Conservation (phyloP, 2,113 vertebrate genomes). For the Dromiciops gliroides region DNA sequence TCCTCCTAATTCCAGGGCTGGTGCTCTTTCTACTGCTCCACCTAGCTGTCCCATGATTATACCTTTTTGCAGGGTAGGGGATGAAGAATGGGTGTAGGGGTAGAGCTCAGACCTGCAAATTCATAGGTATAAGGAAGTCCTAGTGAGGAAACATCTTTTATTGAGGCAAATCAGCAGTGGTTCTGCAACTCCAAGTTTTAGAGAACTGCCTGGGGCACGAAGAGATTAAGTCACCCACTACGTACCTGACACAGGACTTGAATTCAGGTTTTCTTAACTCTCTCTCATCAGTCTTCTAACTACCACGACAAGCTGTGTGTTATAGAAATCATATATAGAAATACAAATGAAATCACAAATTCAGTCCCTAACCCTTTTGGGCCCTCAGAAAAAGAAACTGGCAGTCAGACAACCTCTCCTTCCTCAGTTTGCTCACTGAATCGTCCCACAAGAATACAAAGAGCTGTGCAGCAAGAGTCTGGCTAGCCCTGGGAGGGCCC, state of each 20-base stretch:
- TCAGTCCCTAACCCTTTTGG: background rate
- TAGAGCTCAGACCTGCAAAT: background rate
- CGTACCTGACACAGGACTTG: background rate
- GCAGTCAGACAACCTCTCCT: background rate
- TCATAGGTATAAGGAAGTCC: background rate
- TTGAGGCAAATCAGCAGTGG: background rate
- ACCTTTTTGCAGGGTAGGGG: background rate
- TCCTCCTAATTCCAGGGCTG: too few relatives aligned
- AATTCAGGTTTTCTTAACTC: background rate
- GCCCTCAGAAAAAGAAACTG: slow-evolving; percentile 6
- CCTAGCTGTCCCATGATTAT: too few relatives aligned
- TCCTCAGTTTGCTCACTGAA: background rate
- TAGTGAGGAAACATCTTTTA: background rate
- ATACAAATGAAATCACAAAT: background rate
- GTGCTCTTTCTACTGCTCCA: too few relatives aligned
- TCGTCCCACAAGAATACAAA: background rate
- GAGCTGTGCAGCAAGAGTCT: background rate
- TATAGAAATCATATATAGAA: background rate
- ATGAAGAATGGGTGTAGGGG: background rate
- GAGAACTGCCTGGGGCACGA: background rate
- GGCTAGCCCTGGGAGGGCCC: background rate
- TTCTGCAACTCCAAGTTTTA: background rate
- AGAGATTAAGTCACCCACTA: background rate
- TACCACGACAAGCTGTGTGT: background rate
- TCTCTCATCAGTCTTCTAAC: background rate